Evolutionary conservation across 2,888 invertebrate species (phyloP), one percentile per base, ranked within the genome.

Genomic region (Tanypteryx hageni): DNA sequence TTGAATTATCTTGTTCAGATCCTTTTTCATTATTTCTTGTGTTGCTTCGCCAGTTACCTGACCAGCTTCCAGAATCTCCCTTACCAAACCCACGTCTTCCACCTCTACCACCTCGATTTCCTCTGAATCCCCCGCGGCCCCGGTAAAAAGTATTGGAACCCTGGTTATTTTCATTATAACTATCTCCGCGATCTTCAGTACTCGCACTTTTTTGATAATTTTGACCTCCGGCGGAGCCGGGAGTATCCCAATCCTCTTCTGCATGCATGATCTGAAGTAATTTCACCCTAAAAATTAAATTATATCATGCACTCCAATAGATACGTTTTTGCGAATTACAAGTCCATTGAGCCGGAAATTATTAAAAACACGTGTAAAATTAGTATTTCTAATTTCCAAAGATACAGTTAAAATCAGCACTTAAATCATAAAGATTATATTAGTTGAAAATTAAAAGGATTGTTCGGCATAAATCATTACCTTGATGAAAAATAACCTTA

Each of bases 11-110:
- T 89, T 89, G 89, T 31, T 89, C 89, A 31, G 64, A 18, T 31
- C 86, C 27, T 86, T 61, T 22, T 11, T 93, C 10, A 95, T 18
- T 93, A 89, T 58, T 93, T 85, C 22, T 58, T 93, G 13, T 92
- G 92, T 13, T 93, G 85, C 82, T 76, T 81, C 44, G 31, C 57
- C 64, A 64, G 84, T 92, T 92, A 89, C 92, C 83, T 93, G 82
- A 89, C 92, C 92, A 89, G 76, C 92, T 92, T 10, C 64, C 64
- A 11, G 64, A 31, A 11, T 68, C 68, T 64, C 68, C 64, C 86
- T 68, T 61, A 68, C 82, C 84, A 22, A 92, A 58, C 56, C 84
- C 84, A 27, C 92, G 64, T 18, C 91, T 92, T 27, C 92, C 92
- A 58, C 92, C 83, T 68, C 92, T 56, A 11, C 86, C 76, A 16